Evolutionary conservation across 2,888 invertebrate species (phyloP).

Genomic region (Mylabris sibirica): DNA sequence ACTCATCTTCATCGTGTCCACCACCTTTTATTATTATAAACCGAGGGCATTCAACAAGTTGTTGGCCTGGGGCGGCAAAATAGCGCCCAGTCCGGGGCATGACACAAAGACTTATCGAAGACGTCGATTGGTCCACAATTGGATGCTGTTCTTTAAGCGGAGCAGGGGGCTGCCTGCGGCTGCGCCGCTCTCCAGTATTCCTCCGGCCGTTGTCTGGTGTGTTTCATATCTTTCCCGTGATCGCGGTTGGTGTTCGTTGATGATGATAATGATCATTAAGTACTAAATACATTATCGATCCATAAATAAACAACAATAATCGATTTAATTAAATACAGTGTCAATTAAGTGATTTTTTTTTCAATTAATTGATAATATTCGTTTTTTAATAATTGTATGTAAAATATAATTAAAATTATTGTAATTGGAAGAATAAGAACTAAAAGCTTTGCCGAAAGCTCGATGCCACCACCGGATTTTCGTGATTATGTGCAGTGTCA

Average conservation of each 20-base stretch:
- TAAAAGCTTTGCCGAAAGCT: constrained; percentile 12
- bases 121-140: constrained; percentile 55
- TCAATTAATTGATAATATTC: constrained; percentile 4
- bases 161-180: constrained; percentile 56
- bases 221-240: constrained; percentile 12
- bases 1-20: constrained; percentile 10
- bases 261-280: background rate
- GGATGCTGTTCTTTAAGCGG: constrained; percentile 57
- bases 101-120: constrained; percentile 48
- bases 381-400: background rate
- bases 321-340: background rate
- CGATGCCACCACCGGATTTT: constrained; percentile 43
- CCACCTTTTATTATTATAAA: constrained; percentile 17
- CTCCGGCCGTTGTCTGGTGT: constrained; percentile 50
- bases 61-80: constrained; percentile 47
- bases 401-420: background rate
- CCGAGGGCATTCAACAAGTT: constrained; percentile 47
- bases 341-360: background rate
- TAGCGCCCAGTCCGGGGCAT: constrained; percentile 35
- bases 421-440: background rate
- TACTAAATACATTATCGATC: background rate
- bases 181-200: constrained; percentile 59
- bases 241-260: background rate
- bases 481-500: constrained; percentile 63
- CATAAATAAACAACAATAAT: background rate